Conservation (phyloP, 2,113 vertebrate genomes). For the Perca flavescens region DNA sequence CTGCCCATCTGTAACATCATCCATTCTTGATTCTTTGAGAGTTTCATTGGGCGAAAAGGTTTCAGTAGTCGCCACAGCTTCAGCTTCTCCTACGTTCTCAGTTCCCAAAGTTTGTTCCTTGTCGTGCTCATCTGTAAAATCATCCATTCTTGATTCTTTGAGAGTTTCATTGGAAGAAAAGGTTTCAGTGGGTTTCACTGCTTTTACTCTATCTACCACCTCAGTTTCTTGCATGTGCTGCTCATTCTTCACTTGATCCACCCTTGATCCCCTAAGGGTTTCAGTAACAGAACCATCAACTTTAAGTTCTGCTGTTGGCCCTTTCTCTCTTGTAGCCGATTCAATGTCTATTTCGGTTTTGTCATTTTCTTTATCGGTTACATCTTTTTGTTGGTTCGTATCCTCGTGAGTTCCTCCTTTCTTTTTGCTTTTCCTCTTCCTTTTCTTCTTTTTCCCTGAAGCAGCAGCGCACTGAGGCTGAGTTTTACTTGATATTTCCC, state of each 20-base stretch:
- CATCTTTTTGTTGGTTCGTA: constrained; percentile 47
- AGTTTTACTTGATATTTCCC: constrained; percentile 26
- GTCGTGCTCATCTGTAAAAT: neutral
- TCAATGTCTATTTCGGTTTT: neutral
- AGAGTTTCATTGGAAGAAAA: neutral
- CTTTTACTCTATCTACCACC: neutral
- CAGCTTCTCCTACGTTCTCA: neutral
- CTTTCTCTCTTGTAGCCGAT: neutral
- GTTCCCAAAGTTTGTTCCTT: constrained; percentile 2
- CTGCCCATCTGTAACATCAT: neutral
- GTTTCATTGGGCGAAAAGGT: neutral
- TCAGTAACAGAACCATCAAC: constrained; percentile 2
- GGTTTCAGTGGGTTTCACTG: neutral
- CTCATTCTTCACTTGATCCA: constrained; percentile 15
- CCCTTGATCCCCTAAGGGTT: neutral
- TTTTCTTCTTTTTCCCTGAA: constrained; percentile 82
- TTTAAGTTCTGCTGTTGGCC: neutral
- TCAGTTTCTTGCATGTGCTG: constrained; percentile 21
- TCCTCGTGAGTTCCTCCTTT: constrained; percentile 62
- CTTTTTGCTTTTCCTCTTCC: constrained; percentile 80
- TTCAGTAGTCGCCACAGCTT: neutral
- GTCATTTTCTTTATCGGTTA: neutral
- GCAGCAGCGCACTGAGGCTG: constrained; percentile 43
- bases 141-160: constrained; percentile 21
- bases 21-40: neutral